Percentiles rank a stretch among this genome's conserved stretches.
Conservation (phyloP, 2,113 vertebrate genomes). For the Motacilla tschutschensis region DNA sequence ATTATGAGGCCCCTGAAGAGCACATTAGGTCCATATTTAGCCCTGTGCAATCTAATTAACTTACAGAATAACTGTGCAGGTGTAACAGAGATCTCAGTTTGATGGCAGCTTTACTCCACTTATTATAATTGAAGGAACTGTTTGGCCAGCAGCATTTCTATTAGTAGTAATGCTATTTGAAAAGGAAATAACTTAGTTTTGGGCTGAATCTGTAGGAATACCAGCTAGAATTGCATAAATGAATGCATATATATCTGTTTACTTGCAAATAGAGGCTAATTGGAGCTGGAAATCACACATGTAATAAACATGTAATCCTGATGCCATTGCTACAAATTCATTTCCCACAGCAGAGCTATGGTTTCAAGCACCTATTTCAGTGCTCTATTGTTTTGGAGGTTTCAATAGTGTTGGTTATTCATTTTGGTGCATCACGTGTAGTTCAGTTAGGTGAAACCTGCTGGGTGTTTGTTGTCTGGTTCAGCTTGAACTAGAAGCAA, state of each 20-base stretch:
- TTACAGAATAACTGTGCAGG: constrained; percentile 47
- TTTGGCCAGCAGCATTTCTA: constrained; percentile 44
- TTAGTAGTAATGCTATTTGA: constrained; percentile 25
- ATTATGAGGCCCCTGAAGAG: constrained; percentile 34
- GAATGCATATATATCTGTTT: neutral
- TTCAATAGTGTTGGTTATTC: neutral
- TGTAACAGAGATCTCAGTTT: constrained; percentile 54
- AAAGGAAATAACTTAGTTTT: constrained; percentile 1
- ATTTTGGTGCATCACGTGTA: neutral
- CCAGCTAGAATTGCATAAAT: neutral
- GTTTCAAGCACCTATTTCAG: neutral
- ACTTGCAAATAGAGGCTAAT: constrained; percentile 4
- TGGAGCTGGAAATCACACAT: neutral
- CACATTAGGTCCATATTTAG: constrained; percentile 41
- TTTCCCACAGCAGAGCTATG: constrained; percentile 1
- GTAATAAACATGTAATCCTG: neutral
- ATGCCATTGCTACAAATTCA: neutral
- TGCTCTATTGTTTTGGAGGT: neutral
- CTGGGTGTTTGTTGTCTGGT: neutral
- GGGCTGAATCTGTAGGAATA: neutral
- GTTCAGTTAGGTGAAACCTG: neutral
- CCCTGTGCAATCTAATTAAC: constrained; percentile 51
- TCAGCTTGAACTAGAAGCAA: neutral
- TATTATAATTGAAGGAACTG: constrained; percentile 28
- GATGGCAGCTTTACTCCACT: constrained; percentile 34